Evolutionary conservation across 1,140 invertebrate genomes (phyloP).

Genomic region (Lepidostoma basale): DNA sequence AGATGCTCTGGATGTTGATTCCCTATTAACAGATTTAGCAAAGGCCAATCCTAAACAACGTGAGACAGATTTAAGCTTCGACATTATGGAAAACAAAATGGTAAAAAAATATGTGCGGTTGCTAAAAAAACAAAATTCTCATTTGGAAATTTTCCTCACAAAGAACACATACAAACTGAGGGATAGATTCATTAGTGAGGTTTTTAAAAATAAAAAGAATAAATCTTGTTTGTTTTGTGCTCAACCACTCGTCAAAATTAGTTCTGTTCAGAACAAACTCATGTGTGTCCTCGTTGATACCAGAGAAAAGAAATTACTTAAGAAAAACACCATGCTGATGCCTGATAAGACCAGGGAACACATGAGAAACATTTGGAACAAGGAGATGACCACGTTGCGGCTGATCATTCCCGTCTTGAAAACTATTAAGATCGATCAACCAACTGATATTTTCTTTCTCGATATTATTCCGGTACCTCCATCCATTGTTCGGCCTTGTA

Average conservation of each 20-base stretch:
- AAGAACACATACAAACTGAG: constrained; percentile 70
- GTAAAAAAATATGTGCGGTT: constrained; percentile 56
- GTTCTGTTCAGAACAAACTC: constrained; percentile 65
- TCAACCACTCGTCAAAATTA: constrained; percentile 65
- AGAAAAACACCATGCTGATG: constrained; percentile 57
- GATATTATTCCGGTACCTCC: constrained; percentile 86
- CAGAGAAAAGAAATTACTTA: constrained; percentile 54
- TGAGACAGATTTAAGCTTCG: constrained; percentile 38
- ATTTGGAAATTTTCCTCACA: constrained; percentile 54
- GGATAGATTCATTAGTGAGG: constrained; percentile 64
- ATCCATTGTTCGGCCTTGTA: constrained; percentile 80
- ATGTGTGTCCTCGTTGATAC: constrained; percentile 60
- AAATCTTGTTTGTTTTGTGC: constrained; percentile 71
- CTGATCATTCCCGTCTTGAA: constrained; percentile 76
- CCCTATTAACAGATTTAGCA: constrained; percentile 57
- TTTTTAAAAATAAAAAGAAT: constrained; percentile 61
- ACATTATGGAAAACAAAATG: constrained; percentile 47
- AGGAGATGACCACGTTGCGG: constrained; percentile 75
- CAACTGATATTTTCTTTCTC: constrained; percentile 91
- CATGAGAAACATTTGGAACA: constrained; percentile 76
- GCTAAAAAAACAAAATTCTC: constrained; percentile 53
- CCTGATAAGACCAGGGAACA: constrained; percentile 72
- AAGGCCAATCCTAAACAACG: constrained; percentile 38
- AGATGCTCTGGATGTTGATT: constrained; percentile 71
- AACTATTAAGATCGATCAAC: constrained; percentile 60